Evolutionary conservation across 2,888 invertebrate genomes (phyloP).

Genomic region (Acheta domesticus): DNA sequence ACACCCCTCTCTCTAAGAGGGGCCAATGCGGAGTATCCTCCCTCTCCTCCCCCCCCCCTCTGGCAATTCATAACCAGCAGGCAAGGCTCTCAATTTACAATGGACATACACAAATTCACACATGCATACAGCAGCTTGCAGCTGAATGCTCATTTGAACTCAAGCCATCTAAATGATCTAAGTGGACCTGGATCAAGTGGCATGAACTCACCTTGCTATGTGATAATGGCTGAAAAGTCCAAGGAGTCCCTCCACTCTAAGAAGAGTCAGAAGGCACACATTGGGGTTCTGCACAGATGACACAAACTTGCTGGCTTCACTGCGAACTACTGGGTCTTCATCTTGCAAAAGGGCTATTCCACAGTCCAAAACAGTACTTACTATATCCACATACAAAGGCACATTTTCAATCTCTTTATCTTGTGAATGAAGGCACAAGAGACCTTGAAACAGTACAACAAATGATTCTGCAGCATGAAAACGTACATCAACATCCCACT

Average conservation of each 20-base stretch:
- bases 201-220: not conserved
- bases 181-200: not conserved
- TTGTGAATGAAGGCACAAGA: slow-evolving; percentile 25
- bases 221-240: not conserved
- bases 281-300: not conserved
- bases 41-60: no score
- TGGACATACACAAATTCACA: no score
- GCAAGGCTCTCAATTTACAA: no score
- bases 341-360: slow-evolving; percentile 54
- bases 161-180: no score
- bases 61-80: no score
- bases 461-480: slow-evolving; percentile 39
- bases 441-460: slow-evolving; percentile 21
- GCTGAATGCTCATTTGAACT: no score
- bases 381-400: slow-evolving; percentile 24
- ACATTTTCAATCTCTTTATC: slow-evolving; percentile 22
- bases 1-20: no score
- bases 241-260: not conserved
- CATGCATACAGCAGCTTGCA: no score
- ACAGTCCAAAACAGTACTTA: slow-evolving; percentile 45
- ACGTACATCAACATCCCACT: slow-evolving; percentile 39
- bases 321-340: slow-evolving; percentile 54
- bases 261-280: not conserved
- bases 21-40: no score
- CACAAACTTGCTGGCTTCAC: slow-evolving; percentile 44